Evolutionary conservation across 2,113 vertebrate species (phyloP), one percentile per base, ranked within the genome.

Genomic region (Melanotaenia duboulayi): DNA sequence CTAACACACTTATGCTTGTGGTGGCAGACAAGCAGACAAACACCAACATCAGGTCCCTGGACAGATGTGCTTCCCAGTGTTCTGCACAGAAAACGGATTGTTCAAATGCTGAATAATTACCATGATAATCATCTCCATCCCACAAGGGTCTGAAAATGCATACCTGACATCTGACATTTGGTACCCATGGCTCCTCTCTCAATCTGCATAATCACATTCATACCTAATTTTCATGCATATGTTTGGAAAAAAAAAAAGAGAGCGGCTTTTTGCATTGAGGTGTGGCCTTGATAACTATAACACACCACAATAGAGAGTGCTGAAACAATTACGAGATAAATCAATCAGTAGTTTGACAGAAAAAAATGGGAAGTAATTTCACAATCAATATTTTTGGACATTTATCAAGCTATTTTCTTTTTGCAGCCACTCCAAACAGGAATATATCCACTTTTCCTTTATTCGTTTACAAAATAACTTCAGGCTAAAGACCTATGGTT

Each of bases 71-170:
- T 84, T 91, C 81, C 86, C 82, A 86, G 71, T 85, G 86, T 83
- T 92, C 51, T 44, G 71, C 83, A 70, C 75, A 78, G 81, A 82
- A 80, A 89, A 85, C 72, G 70, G 70, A 90, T 85, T 83, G 86
- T 91, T 91, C 86, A 92, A 92, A 91, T 78, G 70, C 82, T 84
- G 91, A 92, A 92, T 94, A 92, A 93, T 93, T 93, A 92, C 86
- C 84, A 93, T 92, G 94, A 92, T 93, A 91, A 93, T 94, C 87
- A 92, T 84, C 83, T 87, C 67, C 72, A 76, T 87, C 78, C 82
- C 87, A 84, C 86, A 62, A 83, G 89, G 82, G 88, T 84, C 79
- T 89, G 76, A 88, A 92, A 91, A 91, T 89, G 83, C 90, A 89
- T 87, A 90, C 84, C 91, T 93, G 91, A 90, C 91, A 91, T 91